These are phyloP conservation scores for Epinotia demarniana DNA, from an alignment of 2,888 invertebrate genomes.

Conservation along the genomic window DNA sequence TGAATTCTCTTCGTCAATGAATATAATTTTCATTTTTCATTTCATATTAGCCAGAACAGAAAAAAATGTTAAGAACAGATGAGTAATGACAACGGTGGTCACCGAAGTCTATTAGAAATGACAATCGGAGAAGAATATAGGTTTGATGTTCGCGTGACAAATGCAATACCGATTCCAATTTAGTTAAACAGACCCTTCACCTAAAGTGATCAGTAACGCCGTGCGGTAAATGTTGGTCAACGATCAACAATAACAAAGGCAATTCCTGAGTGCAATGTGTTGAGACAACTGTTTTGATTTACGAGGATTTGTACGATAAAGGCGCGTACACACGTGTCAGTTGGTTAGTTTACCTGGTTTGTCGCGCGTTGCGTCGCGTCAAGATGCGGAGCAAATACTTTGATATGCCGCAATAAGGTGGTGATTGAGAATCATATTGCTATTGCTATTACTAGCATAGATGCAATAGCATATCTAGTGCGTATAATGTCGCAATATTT, in stretches of 20 bases:
- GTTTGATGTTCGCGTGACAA: not conserved
- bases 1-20: too few relatives aligned
- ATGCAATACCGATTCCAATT: not conserved
- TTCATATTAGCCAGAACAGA: too few relatives aligned
- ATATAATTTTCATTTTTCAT: too few relatives aligned
- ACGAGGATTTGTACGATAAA: conserved; percentile 49
- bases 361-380: conserved; percentile 58
- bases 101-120: too few relatives aligned
- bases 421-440: not conserved
- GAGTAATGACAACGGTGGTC: too few relatives aligned
- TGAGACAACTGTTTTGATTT: conserved; percentile 18
- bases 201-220: not conserved
- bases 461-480: not conserved
- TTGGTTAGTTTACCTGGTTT: conserved; percentile 64
- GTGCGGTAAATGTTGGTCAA: not conserved
- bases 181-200: not conserved
- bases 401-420: conserved; percentile 37
- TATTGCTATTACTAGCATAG: not conserved
- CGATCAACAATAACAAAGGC: not conserved
- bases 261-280: not conserved
- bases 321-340: conserved; percentile 58
- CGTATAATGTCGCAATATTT: too few relatives aligned
- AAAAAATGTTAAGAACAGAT: too few relatives aligned
- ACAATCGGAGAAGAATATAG: not conserved
- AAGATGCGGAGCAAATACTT: conserved; percentile 46